These are phyloP conservation scores for mouse (Mus musculus) DNA, from an alignment of 2,113 vertebrate genomes.

Conservation along the genomic window DNA sequence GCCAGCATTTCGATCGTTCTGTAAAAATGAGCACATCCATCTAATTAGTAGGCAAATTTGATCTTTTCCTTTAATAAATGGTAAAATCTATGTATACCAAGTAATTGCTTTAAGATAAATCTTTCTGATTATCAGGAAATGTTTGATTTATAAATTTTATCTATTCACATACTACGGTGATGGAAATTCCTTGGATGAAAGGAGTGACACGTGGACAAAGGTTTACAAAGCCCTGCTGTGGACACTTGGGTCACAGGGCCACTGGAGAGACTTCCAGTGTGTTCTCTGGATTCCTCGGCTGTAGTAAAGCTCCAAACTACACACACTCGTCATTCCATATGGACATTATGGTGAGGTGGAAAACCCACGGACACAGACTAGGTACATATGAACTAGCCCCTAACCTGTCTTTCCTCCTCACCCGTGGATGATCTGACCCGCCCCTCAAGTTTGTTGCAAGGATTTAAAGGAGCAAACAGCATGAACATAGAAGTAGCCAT, in stretches of 20 bases:
- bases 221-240: neutral
- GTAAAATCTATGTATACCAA: neutral
- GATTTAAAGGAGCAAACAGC: neutral
- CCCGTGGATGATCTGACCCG: neutral
- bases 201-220: neutral
- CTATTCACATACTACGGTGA: neutral
- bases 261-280: neutral
- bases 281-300: neutral
- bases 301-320: neutral
- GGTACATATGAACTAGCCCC: neutral
- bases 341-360: neutral
- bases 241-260: neutral
- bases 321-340: neutral
- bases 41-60: neutral
- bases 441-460: neutral
- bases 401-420: neutral
- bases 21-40: neutral
- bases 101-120: neutral
- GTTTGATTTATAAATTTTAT: neutral
- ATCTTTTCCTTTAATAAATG: neutral
- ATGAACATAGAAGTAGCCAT: slow-evolving; percentile 21
- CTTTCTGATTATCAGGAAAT: neutral
- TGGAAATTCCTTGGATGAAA: neutral
- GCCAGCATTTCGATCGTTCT: neutral
- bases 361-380: neutral